Evolutionary conservation across 1,140 invertebrate genomes (phyloP), one percentile per base, ranked within the genome.

Genomic region (Hypothenemus hampei): DNA sequence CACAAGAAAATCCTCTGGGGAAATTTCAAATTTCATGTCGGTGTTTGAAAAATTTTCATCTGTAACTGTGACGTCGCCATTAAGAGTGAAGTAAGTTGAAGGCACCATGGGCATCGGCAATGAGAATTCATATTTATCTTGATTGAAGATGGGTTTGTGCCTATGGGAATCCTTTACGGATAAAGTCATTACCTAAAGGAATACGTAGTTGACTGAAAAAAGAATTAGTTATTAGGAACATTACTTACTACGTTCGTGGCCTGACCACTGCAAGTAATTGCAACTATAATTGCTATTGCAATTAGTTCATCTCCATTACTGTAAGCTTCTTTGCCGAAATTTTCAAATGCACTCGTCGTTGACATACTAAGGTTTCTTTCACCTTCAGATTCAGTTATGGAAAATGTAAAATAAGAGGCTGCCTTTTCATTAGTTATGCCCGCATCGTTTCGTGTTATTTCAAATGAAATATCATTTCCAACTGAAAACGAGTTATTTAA

Each of bases 21-120:
- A 22, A 26, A 64, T 48, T 1, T 45, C 37, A 41, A 67, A 65
- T 7, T 21, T 59, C 1, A 67, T 51, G 11, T 53, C 5, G 13
- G 15, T 47, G 44, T 64, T 67, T 8, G 63, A 55, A 33, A 67
- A 63, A 51, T 67, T 64, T 1, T 58, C 19, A 55, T 67, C 63
- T 11, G 11, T 21, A 0, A 36, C 63, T 20, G 22, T 57, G 7
- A 18, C 0, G 8, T 51, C 52, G 16, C 63, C 63, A 26, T 58
- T 55, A 13, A 44, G 8, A 16, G 57, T 59, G 11, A 66, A 33
- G 26, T 60, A 51, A 10, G 47, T 52, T 13, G 49, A 49, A 11
- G 58, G 58, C 40, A 57, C 41, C 15, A 66, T 40, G n/a, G 65
- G 65, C 39, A 62, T 58, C 6, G 65, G 57, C 21, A 67, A n/a